Base-by-base conservation (phyloP, 2,113 vertebrate genomes). In the Silurus glanis region DNA sequence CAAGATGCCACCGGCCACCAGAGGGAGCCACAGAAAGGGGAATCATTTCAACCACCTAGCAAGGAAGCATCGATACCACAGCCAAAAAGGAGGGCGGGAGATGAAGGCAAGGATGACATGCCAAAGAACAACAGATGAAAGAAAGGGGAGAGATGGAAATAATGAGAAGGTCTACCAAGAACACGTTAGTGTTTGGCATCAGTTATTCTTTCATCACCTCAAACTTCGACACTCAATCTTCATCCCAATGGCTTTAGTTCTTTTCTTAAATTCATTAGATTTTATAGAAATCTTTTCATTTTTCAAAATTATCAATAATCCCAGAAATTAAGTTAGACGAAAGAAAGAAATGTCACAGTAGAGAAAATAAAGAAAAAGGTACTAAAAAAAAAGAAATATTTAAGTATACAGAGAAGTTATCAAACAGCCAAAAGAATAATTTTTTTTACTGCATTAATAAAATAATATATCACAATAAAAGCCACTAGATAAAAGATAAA, bases 1-100 rank as follows among this genome's bases (percentile, higher is more conserved):
- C 78, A 81, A 78, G 55, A 45, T 19, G 45, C 21, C 79, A 87
- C 49, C 21, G n/a, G 69, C 87, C 89, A 86, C 87, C 61, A 91
- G 87, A 87, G 86, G 86, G 86, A 1, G n/a, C 74, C 75, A 79
- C 45, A 87, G 75, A 83, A 81, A 81, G 84, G 61, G 66, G 64
- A 91, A 83, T 83, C 47, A 83, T 82, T 81, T 84, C 23, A 80
- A 67, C 12, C 78, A 67, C 12, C 78, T 5, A 25, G 80, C 56
- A 49, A 86, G 80, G 72, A 66, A 55, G 51, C 25, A 80, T 25
- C 78, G 59, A 28, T 80, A 72, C 10, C 10, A 83, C n/a, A 85
- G 80, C 88, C 80, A 80, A 47, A 84, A 83, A 56, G 28, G 53
- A n/a, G 82, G 62, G 25, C 28, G 69, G 69, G 66, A 53, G 66